Evolutionary conservation across 2,113 vertebrate species (phyloP).

Genomic region (Pongo abelii): DNA sequence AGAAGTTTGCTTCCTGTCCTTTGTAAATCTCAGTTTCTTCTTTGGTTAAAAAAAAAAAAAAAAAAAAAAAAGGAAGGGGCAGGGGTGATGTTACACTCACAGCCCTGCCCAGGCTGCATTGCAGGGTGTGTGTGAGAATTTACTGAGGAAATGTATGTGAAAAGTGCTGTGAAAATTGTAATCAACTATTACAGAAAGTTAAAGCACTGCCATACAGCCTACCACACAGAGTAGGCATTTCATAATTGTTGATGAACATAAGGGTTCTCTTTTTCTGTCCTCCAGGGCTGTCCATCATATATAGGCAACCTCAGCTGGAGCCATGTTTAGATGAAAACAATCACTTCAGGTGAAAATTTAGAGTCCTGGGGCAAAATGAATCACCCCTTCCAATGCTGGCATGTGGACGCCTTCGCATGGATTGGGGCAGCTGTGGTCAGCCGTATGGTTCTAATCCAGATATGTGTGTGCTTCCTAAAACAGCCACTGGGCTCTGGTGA

Average conservation of each 20-base stretch:
- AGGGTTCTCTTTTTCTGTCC: not conserved
- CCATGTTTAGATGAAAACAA: not conserved
- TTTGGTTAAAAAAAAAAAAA: not conserved
- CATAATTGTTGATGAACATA: not conserved
- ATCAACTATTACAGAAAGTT: not conserved
- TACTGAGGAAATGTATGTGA: not conserved
- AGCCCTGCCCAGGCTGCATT: not conserved
- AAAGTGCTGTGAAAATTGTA: not conserved
- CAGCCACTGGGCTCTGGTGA: not conserved
- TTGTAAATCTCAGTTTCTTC: not conserved
- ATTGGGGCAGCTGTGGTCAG: not conserved
- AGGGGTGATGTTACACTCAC: not conserved
- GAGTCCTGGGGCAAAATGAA: not conserved
- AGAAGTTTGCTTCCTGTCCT: not conserved
- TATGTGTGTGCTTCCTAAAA: not conserved
- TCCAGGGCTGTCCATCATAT: not conserved
- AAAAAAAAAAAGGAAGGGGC: not conserved
- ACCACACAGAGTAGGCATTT: not conserved
- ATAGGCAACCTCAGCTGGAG: not conserved
- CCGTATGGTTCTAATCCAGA: not conserved
- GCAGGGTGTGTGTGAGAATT: not conserved
- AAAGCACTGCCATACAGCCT: not conserved
- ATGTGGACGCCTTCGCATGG: not conserved
- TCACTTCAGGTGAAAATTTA: not conserved
- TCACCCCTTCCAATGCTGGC: not conserved